Evolutionary conservation across 2,797 vertebrate genomes (phyloP), one percentile per base, ranked within the genome.

Genomic region (Eulemur mongoz): DNA sequence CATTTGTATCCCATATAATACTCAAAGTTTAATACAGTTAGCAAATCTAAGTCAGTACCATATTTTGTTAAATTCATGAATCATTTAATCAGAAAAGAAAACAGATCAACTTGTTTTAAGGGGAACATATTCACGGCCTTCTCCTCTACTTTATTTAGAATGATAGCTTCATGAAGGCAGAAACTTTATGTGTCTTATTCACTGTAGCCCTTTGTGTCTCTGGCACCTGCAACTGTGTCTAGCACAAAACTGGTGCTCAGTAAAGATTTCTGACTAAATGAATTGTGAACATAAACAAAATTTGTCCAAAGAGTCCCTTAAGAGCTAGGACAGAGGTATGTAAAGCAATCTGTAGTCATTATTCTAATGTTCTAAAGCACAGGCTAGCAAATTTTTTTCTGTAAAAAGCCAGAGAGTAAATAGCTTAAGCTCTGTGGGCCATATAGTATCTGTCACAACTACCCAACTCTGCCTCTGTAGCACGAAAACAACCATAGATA

Each of bases 211-310:
- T 30, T 70, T 48, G 20, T 52, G 7, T 38, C 81, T 94, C 25
- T 1, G 69, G 27, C 25, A 79, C 25, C 40, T 45, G 57, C 22
- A 95, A 69, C 54, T 75, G 9, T 7, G 4, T 38, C 18, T 70
- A 81, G 3, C 54, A 82, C 30, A 92, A 86, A 92, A 73, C 15
- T 86, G 40, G 40, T 82, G 32, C n/a, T 95, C 61, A 73, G 1
- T 52, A 23, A 70, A 82, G 57, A 82, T 18, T 59, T 45, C 0
- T 50, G 23, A 90, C 38, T 94, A 72, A 75, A 43, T 38, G 3
- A 84, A 91, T 9, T 78, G 8, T 93, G 32, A 96, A 75, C 57
- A 81, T 54, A 38, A 93, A 75, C 23, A 91, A 59, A 25, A 88
- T 32, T 57, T 91, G 52, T 52, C n/a, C 81, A 45, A 69, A 67